Conservation (phyloP, 2,113 vertebrate species). For the Eurypyga helias region DNA sequence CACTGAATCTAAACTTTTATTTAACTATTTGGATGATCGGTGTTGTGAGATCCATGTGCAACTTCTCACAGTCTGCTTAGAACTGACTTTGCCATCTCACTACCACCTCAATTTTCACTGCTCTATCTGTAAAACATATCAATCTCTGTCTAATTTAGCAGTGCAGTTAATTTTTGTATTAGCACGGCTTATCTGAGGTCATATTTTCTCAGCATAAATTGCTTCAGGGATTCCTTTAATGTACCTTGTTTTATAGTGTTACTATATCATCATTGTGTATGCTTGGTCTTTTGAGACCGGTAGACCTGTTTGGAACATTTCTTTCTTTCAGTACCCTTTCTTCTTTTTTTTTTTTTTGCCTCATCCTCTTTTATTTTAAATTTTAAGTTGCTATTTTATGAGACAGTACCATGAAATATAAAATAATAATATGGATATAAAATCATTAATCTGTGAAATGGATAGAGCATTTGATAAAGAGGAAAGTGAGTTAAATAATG, state of each 20-base stretch:
- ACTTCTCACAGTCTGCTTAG: not conserved
- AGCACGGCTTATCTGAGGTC: not conserved
- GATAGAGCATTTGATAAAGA: not conserved
- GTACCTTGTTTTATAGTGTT: not conserved
- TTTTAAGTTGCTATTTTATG: not conserved
- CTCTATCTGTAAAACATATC: not conserved
- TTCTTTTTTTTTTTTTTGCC: not conserved
- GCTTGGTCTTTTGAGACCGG: not conserved
- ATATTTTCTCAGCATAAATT: not conserved
- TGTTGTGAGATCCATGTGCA: not conserved
- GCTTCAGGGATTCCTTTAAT: not conserved
- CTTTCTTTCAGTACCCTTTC: not conserved
- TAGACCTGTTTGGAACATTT: not conserved
- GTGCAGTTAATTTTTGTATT: constrained; percentile 31
- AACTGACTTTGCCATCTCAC: not conserved
- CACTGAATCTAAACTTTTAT: not conserved
- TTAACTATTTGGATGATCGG: not conserved
- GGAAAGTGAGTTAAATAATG: not conserved
- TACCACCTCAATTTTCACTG: not conserved
- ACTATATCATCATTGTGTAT: not conserved
- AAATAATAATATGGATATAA: not conserved
- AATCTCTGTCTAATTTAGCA: constrained; percentile 27
- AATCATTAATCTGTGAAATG: not conserved
- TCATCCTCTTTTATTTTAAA: not conserved
- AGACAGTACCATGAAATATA: not conserved